Conservation (phyloP, 2,113 vertebrate species). For the Sminthopsis crassicaudata region DNA sequence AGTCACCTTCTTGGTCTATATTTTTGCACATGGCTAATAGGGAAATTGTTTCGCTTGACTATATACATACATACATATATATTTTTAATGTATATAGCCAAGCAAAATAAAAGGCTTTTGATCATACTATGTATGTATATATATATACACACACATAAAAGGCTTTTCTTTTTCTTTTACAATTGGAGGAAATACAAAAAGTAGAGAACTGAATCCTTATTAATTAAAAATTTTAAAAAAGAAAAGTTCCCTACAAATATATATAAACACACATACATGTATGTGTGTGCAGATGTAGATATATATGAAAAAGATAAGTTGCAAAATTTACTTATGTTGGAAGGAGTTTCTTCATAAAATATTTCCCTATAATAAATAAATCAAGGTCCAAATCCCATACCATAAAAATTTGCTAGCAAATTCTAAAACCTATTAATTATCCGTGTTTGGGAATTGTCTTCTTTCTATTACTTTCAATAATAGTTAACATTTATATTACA, state of each 20-base stretch:
- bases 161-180: neutral
- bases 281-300: too few relatives aligned
- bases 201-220: neutral
- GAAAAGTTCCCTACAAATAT: neutral
- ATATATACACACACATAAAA: neutral
- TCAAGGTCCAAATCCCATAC: neutral
- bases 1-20: neutral
- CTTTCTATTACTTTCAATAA: constrained; percentile 6
- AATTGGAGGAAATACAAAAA: neutral
- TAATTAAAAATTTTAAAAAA: neutral
- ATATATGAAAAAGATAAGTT: too few relatives aligned
- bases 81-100: too few relatives aligned
- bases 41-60: neutral
- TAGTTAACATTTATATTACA: neutral
- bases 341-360: neutral
- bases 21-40: neutral
- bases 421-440: constrained; percentile 16
- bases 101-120: too few relatives aligned
- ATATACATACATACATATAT: neutral
- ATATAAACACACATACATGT: neutral
- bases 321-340: neutral
- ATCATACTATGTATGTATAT: too few relatives aligned
- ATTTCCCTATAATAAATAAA: neutral
- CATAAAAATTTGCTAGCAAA: neutral
- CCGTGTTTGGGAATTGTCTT: neutral